Base-by-base conservation (phyloP, 2,797 vertebrate species). In the Micrastur ruficollis region DNA sequence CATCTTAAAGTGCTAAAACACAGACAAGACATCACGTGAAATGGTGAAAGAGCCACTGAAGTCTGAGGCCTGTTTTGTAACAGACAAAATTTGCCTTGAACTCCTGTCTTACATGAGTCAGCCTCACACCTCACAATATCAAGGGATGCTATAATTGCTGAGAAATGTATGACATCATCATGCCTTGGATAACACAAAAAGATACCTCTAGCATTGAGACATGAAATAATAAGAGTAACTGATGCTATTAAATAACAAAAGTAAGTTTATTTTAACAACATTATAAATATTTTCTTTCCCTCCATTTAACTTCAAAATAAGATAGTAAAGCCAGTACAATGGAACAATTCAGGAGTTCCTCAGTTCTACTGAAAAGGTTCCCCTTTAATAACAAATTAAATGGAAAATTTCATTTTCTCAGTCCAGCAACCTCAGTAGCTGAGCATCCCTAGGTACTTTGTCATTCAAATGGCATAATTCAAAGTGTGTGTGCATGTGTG, bases 181-280 rank as follows among this genome's bases (percentile, higher is more conserved):
- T 52, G 71, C 46, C 47, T 88, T 63, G 19, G 29, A 62, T 62
- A 86, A 63, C 42, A 58, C 22, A 74, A 12, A 68, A 65, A 78
- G 19, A 67, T 61, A 74, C 12, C 29, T 79, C 70, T 59, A 90
- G 56, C 36, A 72, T 8, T 74, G 80, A 82, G 95, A 91, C 26
- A 47, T 22, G 40, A 86, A 91, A 82, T 76, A 96, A 86, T 75
- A 82, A 81, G 71, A 86, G 78, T 74, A 89, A 94, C 68, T 82
- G 74, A 76, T 90, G 68, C 46, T 96, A 87, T 74, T 75, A 90
- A 90, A 96, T 96, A 96, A 90, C 29, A 93, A 89, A 91, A 95
- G 83, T 94, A 92, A 86, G 71, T 97, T 97, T 97, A 97, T 97
- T 97, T 91, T 90, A 75, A 81, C 88, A 97, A 90, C 40, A 81